phyloP scores from a whole-genome alignment of 1,140 invertebrate genomes.

The Lysiphlebus fabarum region DNA sequence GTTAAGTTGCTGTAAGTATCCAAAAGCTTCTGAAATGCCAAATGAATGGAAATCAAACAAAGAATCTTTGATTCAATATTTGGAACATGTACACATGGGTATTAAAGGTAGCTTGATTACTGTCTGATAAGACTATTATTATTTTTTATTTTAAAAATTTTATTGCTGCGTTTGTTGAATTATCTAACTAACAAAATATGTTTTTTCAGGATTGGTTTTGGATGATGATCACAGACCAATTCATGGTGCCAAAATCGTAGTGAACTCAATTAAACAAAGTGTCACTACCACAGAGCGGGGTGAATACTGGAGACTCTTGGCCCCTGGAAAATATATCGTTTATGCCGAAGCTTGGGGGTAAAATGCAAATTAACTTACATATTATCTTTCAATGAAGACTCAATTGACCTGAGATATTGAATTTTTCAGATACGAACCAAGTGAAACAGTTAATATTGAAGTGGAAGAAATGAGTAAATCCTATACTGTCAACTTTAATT shows the following conservation, averaged over 20 bases:
- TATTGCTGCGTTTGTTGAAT: too few species aligned
- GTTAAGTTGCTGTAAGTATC: constrained; percentile 94
- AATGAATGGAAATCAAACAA: constrained; percentile 86
- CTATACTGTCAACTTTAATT: constrained; percentile 58
- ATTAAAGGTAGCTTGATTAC: constrained; percentile 64
- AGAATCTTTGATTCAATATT: constrained; percentile 78
- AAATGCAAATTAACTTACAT: constrained; percentile 28
- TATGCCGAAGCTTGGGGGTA: constrained; percentile 72
- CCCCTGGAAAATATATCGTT: constrained; percentile 77
- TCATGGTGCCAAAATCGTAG: constrained; percentile 66
- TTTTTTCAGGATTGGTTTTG: constrained; percentile 58
- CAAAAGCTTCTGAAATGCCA: constrained; percentile 65
- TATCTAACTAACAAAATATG: constrained; percentile 18
- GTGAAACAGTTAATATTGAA: constrained; percentile 42
- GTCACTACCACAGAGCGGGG: constrained; percentile 72
- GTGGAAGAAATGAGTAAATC: constrained; percentile 42
- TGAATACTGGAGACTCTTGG: constrained; percentile 82
- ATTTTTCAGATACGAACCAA: constrained; percentile 49
- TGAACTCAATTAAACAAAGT: constrained; percentile 71
- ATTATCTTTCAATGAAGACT: constrained; percentile 4
- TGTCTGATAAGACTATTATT: background rate
- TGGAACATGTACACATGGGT: constrained; percentile 84
- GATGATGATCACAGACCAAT: constrained; percentile 59
- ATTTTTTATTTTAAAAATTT: background rate
- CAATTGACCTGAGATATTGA: constrained; percentile 3